Base-by-base conservation (phyloP, 2,113 vertebrate genomes). In the Numida meleagris region DNA sequence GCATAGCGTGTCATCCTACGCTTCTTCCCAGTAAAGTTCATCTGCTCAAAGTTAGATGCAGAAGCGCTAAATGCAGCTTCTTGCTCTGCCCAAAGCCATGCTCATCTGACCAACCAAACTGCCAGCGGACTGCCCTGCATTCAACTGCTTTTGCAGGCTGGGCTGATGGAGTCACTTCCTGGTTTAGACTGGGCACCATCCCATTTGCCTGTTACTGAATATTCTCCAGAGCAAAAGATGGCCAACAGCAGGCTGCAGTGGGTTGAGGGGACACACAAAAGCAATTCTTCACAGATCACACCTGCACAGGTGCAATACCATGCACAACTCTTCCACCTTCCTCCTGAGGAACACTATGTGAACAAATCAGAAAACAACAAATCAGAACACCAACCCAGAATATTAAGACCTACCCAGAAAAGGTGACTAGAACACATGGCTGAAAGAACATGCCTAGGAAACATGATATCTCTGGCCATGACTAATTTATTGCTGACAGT, bases 191-290 rank as follows among this genome's bases (percentile, higher is more conserved):
- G 10, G 20, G 73, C 9, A 2, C 19, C 14, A 46, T 9, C n/a
- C 36, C 58, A 63, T 7, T n/a, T 2, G 0, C 33, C 33, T 19
- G 17, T 42, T 48, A 46, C 27, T 36, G 73, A 51, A 70, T 1
- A 7, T 68, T 61, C 34, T 21, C 15, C 12, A 42, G 46, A 89
- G 65, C 19, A 40, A 29, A 86, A 42, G 36, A 57, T 43, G 25
- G 24, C 45, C 20, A 0, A 0, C 33, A 75, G 3, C 0, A 5
- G 31, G 46, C 27, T 17, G 7, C n/a, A n/a, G n/a, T n/a, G n/a
- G n/a, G n/a, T n/a, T n/a, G n/a, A n/a, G n/a, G n/a, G n/a, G n/a
- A n/a, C n/a, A n/a, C n/a, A n/a, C n/a, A n/a, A n/a, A n/a, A n/a
- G n/a, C n/a, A n/a, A n/a, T n/a, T n/a, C n/a, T n/a, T n/a, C n/a